Conservation (phyloP, 2,888 invertebrate species). For the Electrophaes corylata region DNA sequence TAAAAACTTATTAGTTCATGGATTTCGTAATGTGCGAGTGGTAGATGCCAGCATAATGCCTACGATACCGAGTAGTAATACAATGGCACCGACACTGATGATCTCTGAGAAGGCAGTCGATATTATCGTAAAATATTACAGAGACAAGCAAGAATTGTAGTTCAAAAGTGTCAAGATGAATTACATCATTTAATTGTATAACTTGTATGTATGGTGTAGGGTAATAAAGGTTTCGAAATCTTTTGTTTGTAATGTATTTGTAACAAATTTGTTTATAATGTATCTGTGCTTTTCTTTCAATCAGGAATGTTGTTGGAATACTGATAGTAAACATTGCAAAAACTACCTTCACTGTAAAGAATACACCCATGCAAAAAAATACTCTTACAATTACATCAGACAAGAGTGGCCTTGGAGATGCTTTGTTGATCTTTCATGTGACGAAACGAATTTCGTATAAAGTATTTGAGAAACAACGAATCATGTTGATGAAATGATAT, state of each 20-base stretch:
- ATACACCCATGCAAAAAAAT: conserved; percentile 14
- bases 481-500: conserved; percentile 1
- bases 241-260: too few species aligned
- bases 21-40: conserved; percentile 79
- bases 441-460: conserved; percentile 30
- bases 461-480: conserved; percentile 13
- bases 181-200: too few species aligned
- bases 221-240: too few species aligned
- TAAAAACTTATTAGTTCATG: conserved; percentile 76
- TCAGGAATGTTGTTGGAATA: too few species aligned
- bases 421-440: conserved; percentile 29
- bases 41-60: conserved; percentile 83
- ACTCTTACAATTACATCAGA: conserved; percentile 30
- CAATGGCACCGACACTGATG: conserved; percentile 81
- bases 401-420: conserved; percentile 42
- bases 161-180: background rate
- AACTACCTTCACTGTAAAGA: conserved; percentile 3
- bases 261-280: too few species aligned
- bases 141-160: conserved; percentile 15
- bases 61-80: conserved; percentile 81
- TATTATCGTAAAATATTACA: conserved; percentile 53
- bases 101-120: conserved; percentile 78
- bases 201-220: too few species aligned
- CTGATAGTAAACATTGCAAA: background rate
- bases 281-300: too few species aligned